phyloP scores from a whole-genome alignment of 2,797 vertebrate species.

The Rhynchonycteris naso region DNA sequence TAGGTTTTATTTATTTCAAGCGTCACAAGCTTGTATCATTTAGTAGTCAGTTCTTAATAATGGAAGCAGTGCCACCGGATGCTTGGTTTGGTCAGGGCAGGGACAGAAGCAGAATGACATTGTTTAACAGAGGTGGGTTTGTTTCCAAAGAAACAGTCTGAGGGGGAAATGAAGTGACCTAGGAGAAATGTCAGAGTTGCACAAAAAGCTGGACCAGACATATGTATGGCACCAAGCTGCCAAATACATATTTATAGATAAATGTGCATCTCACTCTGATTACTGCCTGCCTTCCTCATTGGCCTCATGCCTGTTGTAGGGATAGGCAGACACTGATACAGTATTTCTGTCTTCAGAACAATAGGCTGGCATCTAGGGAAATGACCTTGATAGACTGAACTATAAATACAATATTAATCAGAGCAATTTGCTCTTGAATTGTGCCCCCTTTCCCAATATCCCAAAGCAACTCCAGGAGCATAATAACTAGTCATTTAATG shows the following conservation, averaged over 20 bases:
- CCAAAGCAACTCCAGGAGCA: slow-evolving; percentile 46
- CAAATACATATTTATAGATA: slow-evolving; percentile 12
- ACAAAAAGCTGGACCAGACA: not conserved
- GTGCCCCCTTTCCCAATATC: slow-evolving; percentile 45
- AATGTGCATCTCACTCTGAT: not conserved
- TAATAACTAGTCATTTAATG: not conserved
- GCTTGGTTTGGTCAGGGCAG: not conserved
- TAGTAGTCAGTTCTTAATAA: slow-evolving; percentile 45
- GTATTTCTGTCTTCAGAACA: slow-evolving; percentile 66
- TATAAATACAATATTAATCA: slow-evolving; percentile 76
- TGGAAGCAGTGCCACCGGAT: not conserved
- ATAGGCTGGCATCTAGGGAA: slow-evolving; percentile 63
- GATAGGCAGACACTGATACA: slow-evolving; percentile 44
- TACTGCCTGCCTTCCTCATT: not conserved
- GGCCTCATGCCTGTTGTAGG: slow-evolving; percentile 24
- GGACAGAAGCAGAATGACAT: not conserved
- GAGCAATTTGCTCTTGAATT: slow-evolving; percentile 61
- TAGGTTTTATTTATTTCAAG: not conserved
- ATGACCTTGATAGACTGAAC: slow-evolving; percentile 63
- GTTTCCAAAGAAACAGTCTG: slow-evolving; percentile 19
- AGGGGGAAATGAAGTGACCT: not conserved
- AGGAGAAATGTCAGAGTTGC: slow-evolving; percentile 16
- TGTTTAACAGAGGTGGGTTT: not conserved
- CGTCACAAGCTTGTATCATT: not conserved
- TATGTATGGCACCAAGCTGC: not conserved